Evolutionary conservation across 2,888 invertebrate species (phyloP).

Genomic region (Epinotia brunnichana): DNA sequence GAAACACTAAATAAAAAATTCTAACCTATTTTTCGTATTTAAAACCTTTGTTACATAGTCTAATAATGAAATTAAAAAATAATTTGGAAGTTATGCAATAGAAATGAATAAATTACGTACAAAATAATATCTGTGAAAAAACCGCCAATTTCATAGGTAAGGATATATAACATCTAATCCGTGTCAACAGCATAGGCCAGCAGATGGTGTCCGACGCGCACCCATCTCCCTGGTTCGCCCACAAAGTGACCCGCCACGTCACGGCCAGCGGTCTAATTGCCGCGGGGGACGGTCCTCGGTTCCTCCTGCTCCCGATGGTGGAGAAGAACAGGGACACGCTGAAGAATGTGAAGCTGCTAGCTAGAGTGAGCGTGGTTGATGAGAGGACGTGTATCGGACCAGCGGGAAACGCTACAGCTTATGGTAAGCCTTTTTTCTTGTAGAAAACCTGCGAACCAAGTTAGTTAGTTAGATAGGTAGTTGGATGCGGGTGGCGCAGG

Average conservation of each 20-base stretch:
- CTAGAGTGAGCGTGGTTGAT: slow-evolving; percentile 70
- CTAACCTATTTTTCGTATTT: too few relatives aligned
- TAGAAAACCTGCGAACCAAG: not conserved
- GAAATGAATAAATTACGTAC: too few relatives aligned
- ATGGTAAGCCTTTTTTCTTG: slow-evolving; percentile 58
- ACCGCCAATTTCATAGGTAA: too few relatives aligned
- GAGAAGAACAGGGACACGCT: slow-evolving; percentile 54
- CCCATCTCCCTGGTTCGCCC: slow-evolving; percentile 71
- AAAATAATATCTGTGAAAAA: too few relatives aligned
- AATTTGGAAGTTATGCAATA: too few relatives aligned
- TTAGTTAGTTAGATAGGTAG: too few relatives aligned
- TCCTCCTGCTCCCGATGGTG: slow-evolving; percentile 61
- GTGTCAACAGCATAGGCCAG: slow-evolving; percentile 67
- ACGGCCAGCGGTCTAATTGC: slow-evolving; percentile 61
- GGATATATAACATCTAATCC: not conserved
- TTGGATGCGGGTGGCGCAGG: too few relatives aligned
- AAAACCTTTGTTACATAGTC: too few relatives aligned
- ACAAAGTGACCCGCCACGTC: slow-evolving; percentile 59
- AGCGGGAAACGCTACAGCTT: slow-evolving; percentile 71
- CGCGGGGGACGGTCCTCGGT: slow-evolving; percentile 58
- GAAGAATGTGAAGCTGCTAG: slow-evolving; percentile 65
- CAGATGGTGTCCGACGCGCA: slow-evolving; percentile 74
- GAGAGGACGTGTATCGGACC: slow-evolving; percentile 71
- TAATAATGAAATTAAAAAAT: too few relatives aligned
- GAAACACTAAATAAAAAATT: too few relatives aligned